Conservation (phyloP, 1,140 invertebrate species). For the Procambarus virginalis region DNA sequence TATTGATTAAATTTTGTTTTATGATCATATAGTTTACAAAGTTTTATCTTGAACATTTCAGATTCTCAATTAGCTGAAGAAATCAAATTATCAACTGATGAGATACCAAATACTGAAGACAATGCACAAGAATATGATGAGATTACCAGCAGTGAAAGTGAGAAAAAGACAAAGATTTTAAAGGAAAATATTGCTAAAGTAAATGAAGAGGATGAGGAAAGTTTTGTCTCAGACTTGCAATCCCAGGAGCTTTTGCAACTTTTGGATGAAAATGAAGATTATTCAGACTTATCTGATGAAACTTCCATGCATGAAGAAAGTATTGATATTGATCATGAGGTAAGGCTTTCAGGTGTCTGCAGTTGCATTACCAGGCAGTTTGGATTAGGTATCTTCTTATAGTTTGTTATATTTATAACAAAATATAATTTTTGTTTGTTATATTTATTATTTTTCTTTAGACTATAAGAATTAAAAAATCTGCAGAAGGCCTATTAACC, state of each 20-base stretch:
- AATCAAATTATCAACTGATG: constrained; percentile 31
- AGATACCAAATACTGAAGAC: background rate
- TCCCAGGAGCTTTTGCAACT: constrained; percentile 30
- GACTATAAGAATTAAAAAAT: too few species aligned
- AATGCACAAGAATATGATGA: background rate
- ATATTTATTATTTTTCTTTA: too few species aligned
- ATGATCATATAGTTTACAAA: too few species aligned
- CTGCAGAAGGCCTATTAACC: too few species aligned
- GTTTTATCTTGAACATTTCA: background rate
- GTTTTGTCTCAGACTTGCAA: constrained; percentile 14
- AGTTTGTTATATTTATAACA: too few species aligned
- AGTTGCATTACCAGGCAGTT: background rate
- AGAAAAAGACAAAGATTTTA: background rate
- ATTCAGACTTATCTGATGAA: background rate
- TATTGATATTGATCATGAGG: background rate
- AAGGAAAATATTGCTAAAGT: background rate
- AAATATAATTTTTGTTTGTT: too few species aligned
- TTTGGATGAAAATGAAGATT: constrained; percentile 20
- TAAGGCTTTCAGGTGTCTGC: background rate
- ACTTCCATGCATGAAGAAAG: background rate
- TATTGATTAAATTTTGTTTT: too few species aligned
- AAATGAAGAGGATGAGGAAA: constrained; percentile 5
- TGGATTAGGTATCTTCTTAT: too few species aligned
- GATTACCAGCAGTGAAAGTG: background rate
- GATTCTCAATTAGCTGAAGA: constrained; percentile 31